phyloP scores from a whole-genome alignment of 2,888 invertebrate genomes.

The Lasius fuliginosus region DNA sequence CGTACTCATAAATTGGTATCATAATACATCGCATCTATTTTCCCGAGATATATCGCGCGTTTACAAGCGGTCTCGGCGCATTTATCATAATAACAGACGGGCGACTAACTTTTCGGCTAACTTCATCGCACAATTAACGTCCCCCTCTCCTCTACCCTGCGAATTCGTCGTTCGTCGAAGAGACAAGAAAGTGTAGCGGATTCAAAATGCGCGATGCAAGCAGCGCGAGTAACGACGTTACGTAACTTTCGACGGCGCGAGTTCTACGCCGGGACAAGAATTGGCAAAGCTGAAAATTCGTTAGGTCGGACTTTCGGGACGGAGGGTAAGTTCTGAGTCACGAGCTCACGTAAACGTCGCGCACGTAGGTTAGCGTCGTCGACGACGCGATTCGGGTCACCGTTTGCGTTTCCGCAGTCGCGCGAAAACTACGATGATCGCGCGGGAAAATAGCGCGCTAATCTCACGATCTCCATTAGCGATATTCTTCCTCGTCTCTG shows the following conservation, averaged over 20 bases:
- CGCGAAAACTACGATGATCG: slow-evolving; percentile 22
- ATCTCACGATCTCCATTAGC: slow-evolving; percentile 49
- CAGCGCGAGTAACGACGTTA: slow-evolving; percentile 31
- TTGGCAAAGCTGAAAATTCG: slow-evolving; percentile 34
- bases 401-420: slow-evolving; percentile 18
- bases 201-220: slow-evolving; percentile 26
- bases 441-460: slow-evolving; percentile 44
- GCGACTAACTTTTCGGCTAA: slow-evolving; percentile 30
- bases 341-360: not conserved
- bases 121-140: slow-evolving; percentile 17
- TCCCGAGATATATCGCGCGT: slow-evolving; percentile 15
- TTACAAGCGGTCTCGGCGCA: slow-evolving; percentile 30
- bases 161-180: slow-evolving; percentile 9
- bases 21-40: slow-evolving; percentile 2
- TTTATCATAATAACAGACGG: slow-evolving; percentile 43
- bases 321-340: not conserved
- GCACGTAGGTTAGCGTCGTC: not conserved
- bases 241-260: slow-evolving; percentile 26
- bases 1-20: not conserved
- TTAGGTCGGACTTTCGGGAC: slow-evolving; percentile 26
- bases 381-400: slow-evolving; percentile 16
- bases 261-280: slow-evolving; percentile 16
- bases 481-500: slow-evolving; percentile 28
- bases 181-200: not conserved
- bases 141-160: not conserved